Evolutionary conservation across 2,113 vertebrate species (phyloP).

Genomic region (Bubalus kerabau): DNA sequence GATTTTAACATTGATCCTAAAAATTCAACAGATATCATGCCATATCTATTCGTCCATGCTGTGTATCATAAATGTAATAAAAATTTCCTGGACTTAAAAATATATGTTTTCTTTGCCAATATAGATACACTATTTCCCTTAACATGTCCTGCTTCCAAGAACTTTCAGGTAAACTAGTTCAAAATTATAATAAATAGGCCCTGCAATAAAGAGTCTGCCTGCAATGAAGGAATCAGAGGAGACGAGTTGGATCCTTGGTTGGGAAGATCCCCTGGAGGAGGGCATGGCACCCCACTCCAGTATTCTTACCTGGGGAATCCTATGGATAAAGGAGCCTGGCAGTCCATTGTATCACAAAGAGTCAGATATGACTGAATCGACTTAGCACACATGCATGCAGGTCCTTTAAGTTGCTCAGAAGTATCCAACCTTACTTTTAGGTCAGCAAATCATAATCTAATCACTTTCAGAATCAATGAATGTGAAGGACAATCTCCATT

Average conservation of each 20-base stretch:
- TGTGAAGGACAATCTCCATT: neutral
- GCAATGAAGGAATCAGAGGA: neutral
- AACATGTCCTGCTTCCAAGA: constrained; percentile 1
- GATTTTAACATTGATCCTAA: neutral
- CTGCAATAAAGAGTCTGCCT: neutral
- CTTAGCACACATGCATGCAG: neutral
- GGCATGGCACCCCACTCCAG: neutral
- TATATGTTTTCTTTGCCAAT: neutral
- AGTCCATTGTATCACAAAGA: neutral
- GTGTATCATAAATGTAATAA: neutral
- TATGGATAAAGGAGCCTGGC: neutral
- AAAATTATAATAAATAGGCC: neutral
- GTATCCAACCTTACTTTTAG: neutral
- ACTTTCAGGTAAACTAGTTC: neutral
- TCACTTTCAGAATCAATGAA: neutral
- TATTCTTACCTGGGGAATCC: neutral
- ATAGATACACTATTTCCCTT: neutral
- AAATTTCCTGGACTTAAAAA: neutral
- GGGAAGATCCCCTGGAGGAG: neutral
- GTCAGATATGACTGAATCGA: rapidly evolving
- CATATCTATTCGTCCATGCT: neutral
- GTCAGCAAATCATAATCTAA: neutral
- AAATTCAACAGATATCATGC: neutral
- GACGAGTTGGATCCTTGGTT: neutral
- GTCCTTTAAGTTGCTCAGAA: neutral